Evolutionary conservation across 2,113 vertebrate species (phyloP), one percentile per base, ranked within the genome.

Genomic region (Podarcis raffonei): DNA sequence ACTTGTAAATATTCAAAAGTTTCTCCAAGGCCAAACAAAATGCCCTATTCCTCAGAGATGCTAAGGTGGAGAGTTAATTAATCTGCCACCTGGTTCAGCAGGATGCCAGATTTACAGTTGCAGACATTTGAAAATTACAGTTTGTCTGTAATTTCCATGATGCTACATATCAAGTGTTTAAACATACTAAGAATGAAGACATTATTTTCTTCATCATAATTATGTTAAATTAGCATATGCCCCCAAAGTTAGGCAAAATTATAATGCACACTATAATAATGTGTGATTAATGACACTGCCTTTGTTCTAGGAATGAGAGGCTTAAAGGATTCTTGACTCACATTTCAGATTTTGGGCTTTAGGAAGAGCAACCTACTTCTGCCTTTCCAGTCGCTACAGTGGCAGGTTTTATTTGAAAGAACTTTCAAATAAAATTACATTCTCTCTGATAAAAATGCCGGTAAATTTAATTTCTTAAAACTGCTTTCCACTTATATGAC

Each of bases 81-180:
- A 94, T 93, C 89, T 94, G 93, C 94, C 90, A 95, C 81, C 87
- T 92, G 87, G 81, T 90, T 94, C 85, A 94, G 92, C 25, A 80
- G 75, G 90, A 94, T 84, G 89, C 84, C 91, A 92, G 92, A 91
- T 37, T 92, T 94, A 86, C 79, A 94, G 93, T 84, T 91, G 93
- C 85, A 92, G 87, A 89, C 87, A 18, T 62, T 62, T 62, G 16
- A 74, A 74, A 35, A 16, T 74, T 30, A 71, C 59, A 89, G 93
- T 88, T 91, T 91, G 91, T 66, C 88, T 94, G 82, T 92, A 87
- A 92, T 91, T 71, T 94, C 92, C 90, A 91, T 1, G 15, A 92
- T 74, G 87, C 48, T 89, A 72, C 80, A 92, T 22, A 96, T 86
- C 74, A 88, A 93, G 72, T 88, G 84, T 92, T 92, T 93, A 94